A percentile compares a stretch with the other conserved stretches of the same genome.
Evolutionary conservation across 2,797 vertebrate species (phyloP).

Genomic region (Echiichthys vipera): DNA sequence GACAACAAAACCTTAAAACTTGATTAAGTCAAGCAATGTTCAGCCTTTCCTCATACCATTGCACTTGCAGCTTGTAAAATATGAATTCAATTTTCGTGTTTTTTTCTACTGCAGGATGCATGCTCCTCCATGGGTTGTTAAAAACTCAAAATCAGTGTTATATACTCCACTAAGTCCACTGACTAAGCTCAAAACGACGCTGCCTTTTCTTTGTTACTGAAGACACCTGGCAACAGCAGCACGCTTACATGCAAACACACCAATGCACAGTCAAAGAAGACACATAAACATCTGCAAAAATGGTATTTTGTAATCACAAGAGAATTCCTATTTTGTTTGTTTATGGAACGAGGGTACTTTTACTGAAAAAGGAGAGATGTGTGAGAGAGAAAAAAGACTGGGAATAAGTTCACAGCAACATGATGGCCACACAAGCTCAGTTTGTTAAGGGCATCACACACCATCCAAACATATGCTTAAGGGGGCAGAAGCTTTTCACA

Average conservation of each 20-base stretch:
- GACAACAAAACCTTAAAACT: background rate
- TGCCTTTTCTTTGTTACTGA: background rate
- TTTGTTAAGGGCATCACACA: background rate
- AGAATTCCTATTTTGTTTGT: slow-evolving; percentile 10
- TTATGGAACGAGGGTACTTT: background rate
- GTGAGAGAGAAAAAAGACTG: slow-evolving; percentile 2
- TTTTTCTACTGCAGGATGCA: background rate
- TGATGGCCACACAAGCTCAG: background rate
- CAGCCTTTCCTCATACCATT: background rate
- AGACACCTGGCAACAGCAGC: background rate
- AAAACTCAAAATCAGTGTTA: background rate
- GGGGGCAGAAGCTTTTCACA: slow-evolving; percentile 4
- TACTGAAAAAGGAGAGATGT: background rate
- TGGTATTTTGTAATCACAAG: background rate
- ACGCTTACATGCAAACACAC: background rate
- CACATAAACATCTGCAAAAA: slow-evolving; percentile 5
- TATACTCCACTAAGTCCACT: background rate
- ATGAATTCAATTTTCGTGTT: background rate
- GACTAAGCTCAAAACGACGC: background rate
- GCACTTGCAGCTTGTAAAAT: background rate
- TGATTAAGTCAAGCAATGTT: background rate
- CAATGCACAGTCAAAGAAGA: background rate
- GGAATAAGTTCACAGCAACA: slow-evolving; percentile 1
- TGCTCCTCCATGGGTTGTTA: background rate
- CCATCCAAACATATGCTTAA: slow-evolving; percentile 4